phyloP scores from a whole-genome alignment of 2,113 vertebrate species.

The Picathartes gymnocephalus region DNA sequence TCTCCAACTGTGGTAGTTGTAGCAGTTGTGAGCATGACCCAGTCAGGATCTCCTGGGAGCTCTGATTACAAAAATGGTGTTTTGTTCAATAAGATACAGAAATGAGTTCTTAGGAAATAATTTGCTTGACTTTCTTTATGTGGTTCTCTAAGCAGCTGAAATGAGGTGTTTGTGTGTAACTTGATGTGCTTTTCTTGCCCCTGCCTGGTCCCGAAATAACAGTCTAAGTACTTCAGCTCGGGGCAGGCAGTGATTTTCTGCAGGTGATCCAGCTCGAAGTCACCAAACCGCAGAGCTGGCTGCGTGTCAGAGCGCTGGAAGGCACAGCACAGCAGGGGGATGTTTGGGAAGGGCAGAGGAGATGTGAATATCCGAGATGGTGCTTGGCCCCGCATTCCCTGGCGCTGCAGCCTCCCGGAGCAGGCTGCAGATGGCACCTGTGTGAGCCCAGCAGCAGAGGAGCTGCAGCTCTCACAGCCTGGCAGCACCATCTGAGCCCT shows the following conservation, averaged over 20 bases:
- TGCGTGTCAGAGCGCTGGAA: rapidly evolving
- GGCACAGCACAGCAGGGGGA: not conserved
- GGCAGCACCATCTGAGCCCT: not conserved
- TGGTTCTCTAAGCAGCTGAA: not conserved
- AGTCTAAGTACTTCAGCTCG: not conserved
- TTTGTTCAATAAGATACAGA: not conserved
- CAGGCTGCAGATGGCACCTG: not conserved
- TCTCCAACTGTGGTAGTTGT: not conserved
- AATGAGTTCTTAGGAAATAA: not conserved
- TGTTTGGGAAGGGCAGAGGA: not conserved
- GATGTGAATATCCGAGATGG: rapidly evolving
- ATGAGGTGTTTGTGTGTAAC: not conserved
- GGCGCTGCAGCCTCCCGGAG: not conserved
- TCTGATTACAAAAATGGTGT: not conserved
- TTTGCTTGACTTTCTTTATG: not conserved
- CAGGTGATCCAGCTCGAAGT: not conserved
- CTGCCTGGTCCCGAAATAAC: not conserved
- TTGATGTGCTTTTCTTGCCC: not conserved
- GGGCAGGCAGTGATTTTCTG: not conserved
- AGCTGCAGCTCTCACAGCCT: not conserved
- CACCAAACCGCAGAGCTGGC: not conserved
- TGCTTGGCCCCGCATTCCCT: not conserved
- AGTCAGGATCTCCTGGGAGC: not conserved
- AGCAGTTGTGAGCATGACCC: not conserved
- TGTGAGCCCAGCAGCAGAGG: not conserved